Evolutionary conservation across 2,888 invertebrate species (phyloP), one percentile per base, ranked within the genome.

Genomic region (Oscheius onirici): DNA sequence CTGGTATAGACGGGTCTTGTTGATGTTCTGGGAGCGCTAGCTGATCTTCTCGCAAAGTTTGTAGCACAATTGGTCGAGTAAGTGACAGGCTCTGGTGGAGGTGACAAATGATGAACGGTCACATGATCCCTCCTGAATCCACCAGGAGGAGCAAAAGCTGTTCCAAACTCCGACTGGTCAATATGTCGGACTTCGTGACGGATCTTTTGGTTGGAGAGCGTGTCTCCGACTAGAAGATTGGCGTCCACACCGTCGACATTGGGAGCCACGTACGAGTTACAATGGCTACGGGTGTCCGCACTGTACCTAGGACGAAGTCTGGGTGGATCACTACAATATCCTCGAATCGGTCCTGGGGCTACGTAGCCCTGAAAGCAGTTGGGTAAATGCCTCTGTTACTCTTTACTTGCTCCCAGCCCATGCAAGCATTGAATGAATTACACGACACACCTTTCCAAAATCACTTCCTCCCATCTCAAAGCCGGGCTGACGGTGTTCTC

Each of bases 241-340:
- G 80, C 76, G 46, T 80, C 77, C 10, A 78, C 81, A 28, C 61
- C 72, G 49, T 83, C 84, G 10, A 84, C 66, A 66, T 81, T 83
- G 15, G 81, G 79, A 17, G 81, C 77, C 1, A 83, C 71, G 34
- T 75, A 82, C 3, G 78, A 80, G 69, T 86, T 86, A 60, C 83
- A 77, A 6, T 84, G 81, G 28, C 78, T 80, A 26, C 77, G 77
- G 1, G 85, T 77, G 71, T 86, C 84, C 2, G 86, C 86, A 20
- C 76, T 77, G 73, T 81, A 86, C 44, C 81, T 76, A 11, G 84
- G 78, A 22, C 82, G 75, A 26, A 84, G 76, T 49, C 84, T 57
- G 11, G 86, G 86, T 20, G 81, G 78, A 63, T 85, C 81, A 1
- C 86, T 83, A 3, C 82, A 82, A 54, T 86, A 84, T 26, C 86